A percentile compares a stretch with the other conserved stretches of the same genome.
These are phyloP conservation scores for Tylochromis polylepis DNA, from an alignment of 2,113 vertebrate species.

Conservation along the genomic window DNA sequence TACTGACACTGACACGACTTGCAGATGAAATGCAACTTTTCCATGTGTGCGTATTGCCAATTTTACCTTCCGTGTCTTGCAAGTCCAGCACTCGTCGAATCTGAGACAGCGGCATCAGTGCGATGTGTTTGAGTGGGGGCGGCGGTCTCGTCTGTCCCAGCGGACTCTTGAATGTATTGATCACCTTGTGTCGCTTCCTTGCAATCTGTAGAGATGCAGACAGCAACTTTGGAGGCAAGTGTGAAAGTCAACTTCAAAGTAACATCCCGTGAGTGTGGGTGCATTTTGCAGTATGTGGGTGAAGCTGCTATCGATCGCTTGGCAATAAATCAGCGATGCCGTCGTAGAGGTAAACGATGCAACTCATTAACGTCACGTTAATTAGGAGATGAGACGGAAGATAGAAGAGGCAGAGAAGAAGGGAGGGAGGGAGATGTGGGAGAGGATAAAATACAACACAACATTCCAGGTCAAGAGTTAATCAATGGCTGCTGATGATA, in stretches of 20 bases:
- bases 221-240: not conserved
- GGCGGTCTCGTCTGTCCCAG: conserved; percentile 86
- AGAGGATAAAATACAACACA: not conserved
- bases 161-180: conserved; percentile 91
- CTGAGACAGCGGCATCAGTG: conserved; percentile 96
- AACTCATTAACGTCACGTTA: conserved; percentile 56
- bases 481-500: conserved; percentile 49
- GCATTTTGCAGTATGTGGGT: not conserved
- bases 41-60: not conserved
- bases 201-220: conserved; percentile 80
- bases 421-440: not conserved
- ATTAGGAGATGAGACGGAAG: conserved; percentile 16
- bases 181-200: conserved; percentile 94
- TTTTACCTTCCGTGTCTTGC: conserved; percentile 91
- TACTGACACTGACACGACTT: not conserved
- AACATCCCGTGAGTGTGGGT: not conserved
- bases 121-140: conserved; percentile 90
- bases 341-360: conserved; percentile 48
- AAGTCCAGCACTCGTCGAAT: conserved; percentile 94
- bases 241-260: not conserved
- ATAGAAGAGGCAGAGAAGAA: not conserved
- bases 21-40: not conserved
- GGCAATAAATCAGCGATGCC: conserved; percentile 52
- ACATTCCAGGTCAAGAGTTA: conserved; percentile 17
- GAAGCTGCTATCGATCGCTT: conserved; percentile 21